phyloP scores from a whole-genome alignment of 1,140 invertebrate species.

The Orius laevigatus region DNA sequence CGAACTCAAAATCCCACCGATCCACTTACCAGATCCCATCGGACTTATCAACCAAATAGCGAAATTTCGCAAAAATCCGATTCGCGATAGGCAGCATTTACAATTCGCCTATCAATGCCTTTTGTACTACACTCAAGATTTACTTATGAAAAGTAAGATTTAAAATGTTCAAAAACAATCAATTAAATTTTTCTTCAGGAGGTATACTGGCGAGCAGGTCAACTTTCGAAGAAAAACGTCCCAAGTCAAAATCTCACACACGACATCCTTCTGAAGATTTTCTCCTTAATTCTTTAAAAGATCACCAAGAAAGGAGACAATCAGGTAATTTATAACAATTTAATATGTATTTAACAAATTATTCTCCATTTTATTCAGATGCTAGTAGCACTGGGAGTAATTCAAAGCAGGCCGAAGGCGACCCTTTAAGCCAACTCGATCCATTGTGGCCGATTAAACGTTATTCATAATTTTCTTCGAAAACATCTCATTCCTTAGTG shows the following conservation, averaged over 20 bases:
- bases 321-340: conserved; percentile 18
- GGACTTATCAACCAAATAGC: conserved; percentile 28
- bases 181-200: conserved; percentile 24
- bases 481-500: not conserved
- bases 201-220: conserved; percentile 34
- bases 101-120: conserved; percentile 45
- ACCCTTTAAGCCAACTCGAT: conserved; percentile 44
- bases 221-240: conserved; percentile 33
- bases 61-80: conserved; percentile 32
- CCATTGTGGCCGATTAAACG: conserved; percentile 42
- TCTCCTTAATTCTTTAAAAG: conserved; percentile 26
- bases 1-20: conserved; percentile 27
- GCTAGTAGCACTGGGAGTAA: conserved; percentile 13
- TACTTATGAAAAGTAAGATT: conserved; percentile 39
- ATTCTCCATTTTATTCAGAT: conserved; percentile 23
- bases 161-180: not conserved
- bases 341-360: conserved; percentile 3
- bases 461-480: conserved; percentile 6
- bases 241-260: conserved; percentile 28
- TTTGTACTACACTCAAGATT: conserved; percentile 39
- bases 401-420: conserved; percentile 20
- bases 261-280: conserved; percentile 39
- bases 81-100: conserved; percentile 46
- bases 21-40: conserved; percentile 25
- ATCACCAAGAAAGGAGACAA: conserved; percentile 22